Evolutionary conservation across 2,113 vertebrate genomes (phyloP), one percentile per base, ranked within the genome.

Genomic region (Ameiurus melas): DNA sequence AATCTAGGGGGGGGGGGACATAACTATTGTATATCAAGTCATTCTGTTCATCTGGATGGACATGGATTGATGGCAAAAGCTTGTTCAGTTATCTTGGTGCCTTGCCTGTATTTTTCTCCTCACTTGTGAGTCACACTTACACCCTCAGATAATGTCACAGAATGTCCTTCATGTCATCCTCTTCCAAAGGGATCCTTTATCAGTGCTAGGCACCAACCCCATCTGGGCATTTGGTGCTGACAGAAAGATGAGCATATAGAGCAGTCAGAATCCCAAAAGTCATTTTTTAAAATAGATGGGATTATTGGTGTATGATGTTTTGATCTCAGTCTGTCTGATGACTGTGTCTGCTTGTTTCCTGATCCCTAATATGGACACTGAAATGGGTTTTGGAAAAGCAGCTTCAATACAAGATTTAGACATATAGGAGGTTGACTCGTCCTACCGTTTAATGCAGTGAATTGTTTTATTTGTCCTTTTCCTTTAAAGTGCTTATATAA

Each of bases 101-200:
- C 62, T 84, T 66, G 10, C 25, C 36, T n/a, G 20, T 22, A n/a
- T n/a, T 78, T 77, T 30, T 62, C 36, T 30, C 36, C 10, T 85
- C 47, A 36, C 66, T 71, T 55, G 43, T 85, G 66, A 85, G 66
- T 85, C 84, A 71, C 30, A 73, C 51, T 71, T 85, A 85, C 71
- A 71, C 47, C 85, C 60, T 86, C 57, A 64, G 36, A 86, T 47
- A 47, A 47, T 78, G 85, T 77, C 71, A 86, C 39, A 86, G 71
- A 86, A 78, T 78, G 57, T 60, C 85, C 85, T 86, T 86, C 85
- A 64, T 86, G 57, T 78, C 57, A 47, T 51, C 51, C 22, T 58
- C 55, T 58, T 58, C 70, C 70, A 60, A 43, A 85, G 36, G 75
- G 68, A 85, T 53, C 70, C 70, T 75, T 73, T 75, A 58, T 43